Percentiles rank a stretch among this genome's conserved stretches.
Conservation (phyloP, 2,888 invertebrate genomes). For the Isotomurus palustris region DNA sequence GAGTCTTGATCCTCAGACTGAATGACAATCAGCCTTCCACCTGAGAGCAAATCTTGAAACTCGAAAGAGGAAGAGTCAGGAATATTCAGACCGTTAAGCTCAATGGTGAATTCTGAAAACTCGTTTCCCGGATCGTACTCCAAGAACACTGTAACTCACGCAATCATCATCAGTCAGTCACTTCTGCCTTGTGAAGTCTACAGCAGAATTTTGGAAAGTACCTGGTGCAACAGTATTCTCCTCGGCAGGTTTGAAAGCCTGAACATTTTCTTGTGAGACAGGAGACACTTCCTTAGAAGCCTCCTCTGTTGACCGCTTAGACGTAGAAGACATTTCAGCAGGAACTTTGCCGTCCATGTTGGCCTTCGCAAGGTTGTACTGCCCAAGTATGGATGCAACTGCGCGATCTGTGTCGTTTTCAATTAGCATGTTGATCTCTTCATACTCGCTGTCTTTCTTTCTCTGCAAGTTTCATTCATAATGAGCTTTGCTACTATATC, state of each 20-base stretch:
- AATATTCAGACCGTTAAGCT: constrained; percentile 20
- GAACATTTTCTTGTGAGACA: too few species aligned
- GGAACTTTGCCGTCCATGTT: constrained; percentile 3
- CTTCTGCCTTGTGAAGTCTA: too few species aligned
- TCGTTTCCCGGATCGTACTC: constrained; percentile 1
- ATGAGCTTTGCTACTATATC: too few species aligned
- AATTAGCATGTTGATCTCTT: constrained; percentile 23
- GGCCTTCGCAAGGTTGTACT: constrained; percentile 13
- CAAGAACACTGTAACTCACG: neutral
- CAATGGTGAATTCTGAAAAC: constrained; percentile 24
- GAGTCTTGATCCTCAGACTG: constrained; percentile 22
- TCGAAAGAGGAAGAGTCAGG: constrained; percentile 20
- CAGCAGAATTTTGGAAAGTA: too few species aligned
- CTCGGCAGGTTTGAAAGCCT: too few species aligned
- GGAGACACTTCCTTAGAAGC: too few species aligned
- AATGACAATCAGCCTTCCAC: constrained; percentile 23
- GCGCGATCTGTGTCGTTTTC: constrained; percentile 33
- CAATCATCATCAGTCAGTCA: too few species aligned
- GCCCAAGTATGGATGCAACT: constrained; percentile 28
- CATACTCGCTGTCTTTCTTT: constrained; percentile 17
- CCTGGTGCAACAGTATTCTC: too few species aligned
- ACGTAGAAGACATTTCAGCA: too few species aligned
- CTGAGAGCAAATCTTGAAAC: constrained; percentile 19
- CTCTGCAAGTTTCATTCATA: constrained; percentile 10
- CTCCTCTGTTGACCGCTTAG: too few species aligned